Evolutionary conservation across 2,113 vertebrate genomes (phyloP), one percentile per base, ranked within the genome.

Genomic region (Cromileptes altivelis): DNA sequence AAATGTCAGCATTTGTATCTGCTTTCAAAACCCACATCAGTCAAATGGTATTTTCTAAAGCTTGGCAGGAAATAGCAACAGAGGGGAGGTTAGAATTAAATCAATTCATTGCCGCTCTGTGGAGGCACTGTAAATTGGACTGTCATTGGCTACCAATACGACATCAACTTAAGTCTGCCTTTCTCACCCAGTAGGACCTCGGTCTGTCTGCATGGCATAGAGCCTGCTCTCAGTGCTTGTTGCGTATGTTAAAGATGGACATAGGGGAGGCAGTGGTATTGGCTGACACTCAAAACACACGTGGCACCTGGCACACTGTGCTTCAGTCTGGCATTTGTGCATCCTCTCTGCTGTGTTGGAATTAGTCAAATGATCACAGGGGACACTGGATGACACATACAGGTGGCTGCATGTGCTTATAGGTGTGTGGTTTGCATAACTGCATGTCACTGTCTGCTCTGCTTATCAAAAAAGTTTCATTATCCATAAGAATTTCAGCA

Each of bases 141-240:
- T 61, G 60, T 73, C 84, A 87, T 73, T 83, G 70, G 80, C 81
- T 70, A 82, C 82, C 77, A 82, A 80, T 75, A 78, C 1, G 30
- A 70, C 80, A 77, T 80, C 61, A 60, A 67, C 71, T 76, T 77
- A 69, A 80, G 47, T 53, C 52, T n/a, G 2, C 17, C 69, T 76
- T 25, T 68, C 50, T 79, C 75, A 40, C 64, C 77, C 62, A 70
- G 69, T 57, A 58, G 58, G 62, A 87, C 18, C 53, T 21, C 6
- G 1, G 57, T 71, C 67, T 81, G 50, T 70, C 52, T 75, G 9
- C 30, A 53, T 74, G 67, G 72, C 81, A 68, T 1, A 55, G 13
- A 84, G 81, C 74, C 81, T 47, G 52, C 70, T 49, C 74, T 50
- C 47, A 49, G 55, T 55, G 68, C 70, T 61, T 11, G 17, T 18